Percentiles rank a stretch among this genome's conserved stretches.
phyloP scores from a whole-genome alignment of 2,797 vertebrate species.

The Melanotaenia parkinsoni region DNA sequence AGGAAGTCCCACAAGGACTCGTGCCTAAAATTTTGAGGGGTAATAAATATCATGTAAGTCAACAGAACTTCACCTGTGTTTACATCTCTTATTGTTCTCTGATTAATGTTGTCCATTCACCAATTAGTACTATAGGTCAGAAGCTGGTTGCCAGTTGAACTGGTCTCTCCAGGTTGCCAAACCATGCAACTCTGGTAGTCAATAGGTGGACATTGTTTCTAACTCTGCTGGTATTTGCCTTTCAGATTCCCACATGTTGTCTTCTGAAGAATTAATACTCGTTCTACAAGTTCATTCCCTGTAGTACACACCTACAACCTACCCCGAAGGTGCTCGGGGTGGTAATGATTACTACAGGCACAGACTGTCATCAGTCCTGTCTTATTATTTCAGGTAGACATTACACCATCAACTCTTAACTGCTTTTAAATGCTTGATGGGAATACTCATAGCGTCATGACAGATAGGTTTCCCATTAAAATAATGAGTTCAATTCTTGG shows the following conservation, averaged over 20 bases:
- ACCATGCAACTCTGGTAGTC: slow-evolving; percentile 16
- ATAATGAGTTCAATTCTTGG: slow-evolving; percentile 14
- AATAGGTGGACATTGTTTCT: slow-evolving; percentile 39
- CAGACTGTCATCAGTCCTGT: slow-evolving; percentile 40
- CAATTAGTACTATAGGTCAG: neutral
- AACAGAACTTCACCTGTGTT: neutral
- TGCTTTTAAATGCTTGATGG: slow-evolving; percentile 31
- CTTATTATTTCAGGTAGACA: slow-evolving; percentile 48
- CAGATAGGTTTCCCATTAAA: slow-evolving; percentile 10
- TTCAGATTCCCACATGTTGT: slow-evolving; percentile 54
- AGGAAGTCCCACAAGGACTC: neutral
- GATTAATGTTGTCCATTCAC: slow-evolving; percentile 1
- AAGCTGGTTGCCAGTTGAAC: slow-evolving; percentile 48
- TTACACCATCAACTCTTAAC: slow-evolving; percentile 62
- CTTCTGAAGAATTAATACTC: slow-evolving; percentile 67
- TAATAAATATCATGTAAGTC: slow-evolving; percentile 12
- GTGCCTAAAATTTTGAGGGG: neutral
- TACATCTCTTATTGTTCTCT: neutral
- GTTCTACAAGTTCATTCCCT: slow-evolving; percentile 74
- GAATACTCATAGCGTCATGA: slow-evolving; percentile 27
- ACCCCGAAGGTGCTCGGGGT: slow-evolving; percentile 13
- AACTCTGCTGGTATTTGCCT: slow-evolving; percentile 29
- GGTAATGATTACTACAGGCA: slow-evolving; percentile 15
- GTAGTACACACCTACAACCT: slow-evolving; percentile 58
- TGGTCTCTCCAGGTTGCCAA: slow-evolving; percentile 47